phyloP scores from a whole-genome alignment of 2,113 vertebrate genomes.

The Chlorocebus sabaeus region DNA sequence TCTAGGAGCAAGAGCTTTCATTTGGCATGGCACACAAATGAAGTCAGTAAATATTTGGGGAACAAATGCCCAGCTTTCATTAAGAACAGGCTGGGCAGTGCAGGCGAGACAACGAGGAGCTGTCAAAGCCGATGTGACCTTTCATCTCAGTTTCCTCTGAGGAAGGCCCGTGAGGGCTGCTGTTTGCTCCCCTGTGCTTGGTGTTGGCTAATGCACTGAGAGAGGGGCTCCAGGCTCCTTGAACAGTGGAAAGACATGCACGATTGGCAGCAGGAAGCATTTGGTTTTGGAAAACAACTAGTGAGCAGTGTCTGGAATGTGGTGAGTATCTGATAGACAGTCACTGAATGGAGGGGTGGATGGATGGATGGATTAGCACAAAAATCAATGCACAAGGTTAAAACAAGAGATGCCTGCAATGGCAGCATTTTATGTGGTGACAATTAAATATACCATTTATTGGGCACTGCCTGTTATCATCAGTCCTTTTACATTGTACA shows the following conservation, averaged over 20 bases:
- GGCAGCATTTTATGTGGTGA: neutral
- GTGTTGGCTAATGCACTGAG: rapidly evolving
- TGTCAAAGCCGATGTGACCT: rapidly evolving
- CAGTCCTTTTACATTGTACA: rapidly evolving
- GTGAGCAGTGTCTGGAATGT: rapidly evolving
- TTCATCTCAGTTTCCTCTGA: rapidly evolving
- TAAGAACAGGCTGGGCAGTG: rapidly evolving
- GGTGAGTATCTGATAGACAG: neutral
- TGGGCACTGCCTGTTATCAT: rapidly evolving
- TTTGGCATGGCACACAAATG: neutral
- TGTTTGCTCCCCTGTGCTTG: neutral
- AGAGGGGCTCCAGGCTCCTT: rapidly evolving
- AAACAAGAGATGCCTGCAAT: rapidly evolving
- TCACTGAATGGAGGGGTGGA: rapidly evolving
- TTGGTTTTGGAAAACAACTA: neutral
- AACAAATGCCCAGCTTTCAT: neutral
- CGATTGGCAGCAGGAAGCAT: rapidly evolving
- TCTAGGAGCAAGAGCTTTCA: neutral
- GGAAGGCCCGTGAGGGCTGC: rapidly evolving
- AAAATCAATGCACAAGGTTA: neutral
- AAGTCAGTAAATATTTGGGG: neutral
- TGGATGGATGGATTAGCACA: neutral
- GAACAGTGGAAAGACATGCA: rapidly evolving
- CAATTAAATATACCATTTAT: rapidly evolving
- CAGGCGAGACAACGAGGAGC: rapidly evolving